These are phyloP conservation scores for Urocitellus parryii DNA, from an alignment of 2,113 vertebrate genomes.

Conservation along the genomic window DNA sequence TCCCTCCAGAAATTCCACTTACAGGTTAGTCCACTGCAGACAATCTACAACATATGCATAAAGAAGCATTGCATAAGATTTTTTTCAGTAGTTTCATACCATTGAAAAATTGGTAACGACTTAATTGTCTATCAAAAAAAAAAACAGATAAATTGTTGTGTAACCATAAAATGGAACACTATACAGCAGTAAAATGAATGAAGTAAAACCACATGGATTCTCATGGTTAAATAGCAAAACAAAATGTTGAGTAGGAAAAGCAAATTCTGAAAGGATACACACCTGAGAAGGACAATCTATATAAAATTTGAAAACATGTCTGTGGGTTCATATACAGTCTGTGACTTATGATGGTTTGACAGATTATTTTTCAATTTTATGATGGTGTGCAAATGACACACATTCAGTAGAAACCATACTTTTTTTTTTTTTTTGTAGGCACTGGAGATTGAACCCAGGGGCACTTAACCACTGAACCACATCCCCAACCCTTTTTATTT, in stretches of 20 bases:
- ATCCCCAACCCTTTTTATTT: too few relatives aligned
- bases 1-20: neutral
- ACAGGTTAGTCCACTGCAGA: neutral
- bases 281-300: neutral
- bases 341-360: neutral
- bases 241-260: neutral
- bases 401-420: neutral
- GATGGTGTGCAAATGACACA: neutral
- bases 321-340: neutral
- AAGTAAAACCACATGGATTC: neutral
- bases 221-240: neutral
- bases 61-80: neutral
- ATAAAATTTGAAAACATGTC: neutral
- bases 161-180: neutral
- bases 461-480: too few relatives aligned
- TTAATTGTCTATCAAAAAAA: neutral
- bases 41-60: neutral
- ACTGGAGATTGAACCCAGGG: neutral
- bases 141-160: neutral
- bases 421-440: neutral
- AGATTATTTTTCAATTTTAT: neutral
- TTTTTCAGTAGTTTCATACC: neutral
- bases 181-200: neutral
- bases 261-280: neutral
- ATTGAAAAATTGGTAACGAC: neutral